phyloP scores from a whole-genome alignment of 2,888 invertebrate species.

The Pyralis farinalis region DNA sequence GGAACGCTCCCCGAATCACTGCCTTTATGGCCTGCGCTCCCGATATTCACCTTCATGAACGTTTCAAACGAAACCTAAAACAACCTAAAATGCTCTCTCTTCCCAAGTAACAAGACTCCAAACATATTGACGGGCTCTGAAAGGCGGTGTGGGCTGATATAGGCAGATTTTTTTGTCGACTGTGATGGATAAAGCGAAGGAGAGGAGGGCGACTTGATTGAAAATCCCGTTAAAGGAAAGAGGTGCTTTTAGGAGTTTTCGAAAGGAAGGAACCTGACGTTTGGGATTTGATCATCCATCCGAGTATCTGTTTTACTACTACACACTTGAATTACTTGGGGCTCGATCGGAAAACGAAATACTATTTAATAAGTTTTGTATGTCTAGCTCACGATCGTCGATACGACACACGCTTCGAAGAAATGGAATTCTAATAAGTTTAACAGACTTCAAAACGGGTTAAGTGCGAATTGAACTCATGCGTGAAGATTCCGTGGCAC shows the following conservation, averaged over 20 bases:
- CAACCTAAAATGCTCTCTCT: conserved; percentile 30
- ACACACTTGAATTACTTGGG: not conserved
- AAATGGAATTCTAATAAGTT: too few species aligned
- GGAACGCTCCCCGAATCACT: conserved; percentile 63
- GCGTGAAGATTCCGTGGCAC: too few species aligned
- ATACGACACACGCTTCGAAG: too few species aligned
- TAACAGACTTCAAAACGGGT: too few species aligned
- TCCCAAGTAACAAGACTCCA: conserved; percentile 17
- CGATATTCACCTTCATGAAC: conserved; percentile 58
- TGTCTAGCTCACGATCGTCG: too few species aligned
- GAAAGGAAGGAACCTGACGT: conserved; percentile 18
- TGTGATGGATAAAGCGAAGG: conserved; percentile 54
- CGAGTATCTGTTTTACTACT: conserved; percentile 12
- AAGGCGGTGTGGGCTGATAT: conserved; percentile 42
- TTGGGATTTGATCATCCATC: conserved; percentile 17
- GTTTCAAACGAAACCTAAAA: conserved; percentile 25
- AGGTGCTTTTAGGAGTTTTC: conserved; percentile 34
- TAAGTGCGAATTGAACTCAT: too few species aligned
- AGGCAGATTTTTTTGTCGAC: conserved; percentile 61
- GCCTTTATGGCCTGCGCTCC: conserved; percentile 56
- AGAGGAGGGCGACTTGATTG: conserved; percentile 52
- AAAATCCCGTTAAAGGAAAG: conserved; percentile 50
- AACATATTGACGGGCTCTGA: conserved; percentile 16
- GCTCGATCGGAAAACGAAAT: too few species aligned
- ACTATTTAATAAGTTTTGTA: too few species aligned